phyloP scores from a whole-genome alignment of 2,888 invertebrate genomes.

The Andrena minutula region DNA sequence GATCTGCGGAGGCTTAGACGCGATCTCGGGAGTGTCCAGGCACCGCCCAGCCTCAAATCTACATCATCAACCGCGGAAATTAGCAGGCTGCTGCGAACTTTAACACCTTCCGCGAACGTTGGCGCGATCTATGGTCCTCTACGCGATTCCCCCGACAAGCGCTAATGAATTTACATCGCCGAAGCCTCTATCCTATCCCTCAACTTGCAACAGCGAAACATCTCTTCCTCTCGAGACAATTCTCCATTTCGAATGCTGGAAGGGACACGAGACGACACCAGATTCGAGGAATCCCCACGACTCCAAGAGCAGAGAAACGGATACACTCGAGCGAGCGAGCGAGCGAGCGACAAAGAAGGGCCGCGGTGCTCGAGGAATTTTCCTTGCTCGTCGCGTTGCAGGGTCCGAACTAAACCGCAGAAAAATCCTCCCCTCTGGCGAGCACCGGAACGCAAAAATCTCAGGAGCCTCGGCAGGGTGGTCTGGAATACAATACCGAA shows the following conservation, averaged over 20 bases:
- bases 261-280: too few relatives aligned
- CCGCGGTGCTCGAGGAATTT: conserved; percentile 9
- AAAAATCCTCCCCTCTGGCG: neutral
- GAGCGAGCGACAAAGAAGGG: too few relatives aligned
- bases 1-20: neutral
- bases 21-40: neutral
- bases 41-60: conserved; percentile 27
- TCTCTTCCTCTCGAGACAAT: too few relatives aligned
- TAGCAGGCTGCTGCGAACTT: neutral
- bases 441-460: conserved; percentile 33
- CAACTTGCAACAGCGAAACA: too few relatives aligned
- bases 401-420: conserved; percentile 20
- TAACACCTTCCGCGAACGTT: conserved; percentile 5
- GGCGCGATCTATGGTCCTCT: too few relatives aligned
- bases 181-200: too few relatives aligned
- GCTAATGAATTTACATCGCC: too few relatives aligned
- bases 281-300: neutral
- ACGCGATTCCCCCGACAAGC: too few relatives aligned
- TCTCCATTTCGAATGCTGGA: too few relatives aligned
- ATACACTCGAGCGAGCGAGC: too few relatives aligned
- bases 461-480: conserved; percentile 16
- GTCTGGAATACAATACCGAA: conserved; percentile 36
- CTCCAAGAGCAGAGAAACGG: neutral
- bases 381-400: neutral
- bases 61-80: conserved; percentile 10